Conservation (phyloP, 2,888 invertebrate species). For the Seladonia tumulorum region DNA sequence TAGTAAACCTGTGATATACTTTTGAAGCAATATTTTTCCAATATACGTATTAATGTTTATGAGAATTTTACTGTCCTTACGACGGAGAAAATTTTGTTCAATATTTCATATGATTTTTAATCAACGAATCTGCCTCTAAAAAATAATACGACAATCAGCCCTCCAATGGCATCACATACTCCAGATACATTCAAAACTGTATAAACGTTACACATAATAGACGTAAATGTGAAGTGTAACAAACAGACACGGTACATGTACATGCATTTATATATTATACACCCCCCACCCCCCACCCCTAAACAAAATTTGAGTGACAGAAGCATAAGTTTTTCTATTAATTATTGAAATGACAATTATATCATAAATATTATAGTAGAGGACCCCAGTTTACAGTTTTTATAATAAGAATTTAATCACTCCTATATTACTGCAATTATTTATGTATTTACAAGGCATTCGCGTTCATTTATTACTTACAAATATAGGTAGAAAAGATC, state of each 20-base stretch:
- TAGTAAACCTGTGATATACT: constrained; percentile 14
- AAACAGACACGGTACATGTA: constrained; percentile 46
- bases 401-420: constrained; percentile 61
- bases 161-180: constrained; percentile 64
- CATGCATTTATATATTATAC: constrained; percentile 40
- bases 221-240: constrained; percentile 42
- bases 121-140: constrained; percentile 25
- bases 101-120: constrained; percentile 1
- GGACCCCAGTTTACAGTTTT: constrained; percentile 58
- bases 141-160: constrained; percentile 62
- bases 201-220: constrained; percentile 60
- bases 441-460: constrained; percentile 77
- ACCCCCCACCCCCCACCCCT: neutral
- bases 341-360: constrained; percentile 58
- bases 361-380: constrained; percentile 62
- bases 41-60: neutral
- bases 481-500: constrained; percentile 73
- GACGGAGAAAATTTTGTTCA: neutral
- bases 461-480: constrained; percentile 69
- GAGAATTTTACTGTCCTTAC: constrained; percentile 10
- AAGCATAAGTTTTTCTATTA: constrained; percentile 50
- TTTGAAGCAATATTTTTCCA: constrained; percentile 12
- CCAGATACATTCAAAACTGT: constrained; percentile 66
- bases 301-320: constrained; percentile 33
- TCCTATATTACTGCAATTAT: constrained; percentile 69